Evolutionary conservation across 2,113 vertebrate species (phyloP), one percentile per base, ranked within the genome.

Genomic region (Tenrec ecaudatus): DNA sequence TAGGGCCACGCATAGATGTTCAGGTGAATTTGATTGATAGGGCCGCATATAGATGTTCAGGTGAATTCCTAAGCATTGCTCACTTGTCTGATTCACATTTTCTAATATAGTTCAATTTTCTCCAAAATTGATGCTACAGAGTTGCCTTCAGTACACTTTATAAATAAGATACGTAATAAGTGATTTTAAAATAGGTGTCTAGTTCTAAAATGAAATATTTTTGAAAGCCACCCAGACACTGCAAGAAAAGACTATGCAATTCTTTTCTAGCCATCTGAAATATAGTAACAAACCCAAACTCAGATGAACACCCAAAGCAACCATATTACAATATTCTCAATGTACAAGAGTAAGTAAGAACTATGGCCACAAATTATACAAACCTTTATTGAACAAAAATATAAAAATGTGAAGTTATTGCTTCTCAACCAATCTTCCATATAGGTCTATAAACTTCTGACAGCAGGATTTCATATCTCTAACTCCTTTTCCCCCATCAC

Each of bases 101-200:
- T 88, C 38, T 93, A 85, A 81, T 15, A 27, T 15, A 76, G 25
- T 86, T 66, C 58, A 76, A 31, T 57, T 95, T 95, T n/a, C 95
- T 75, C 77, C 38, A 81, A 84, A 78, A 73, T 62, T 86, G 15
- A 36, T 64, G 27, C 3, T 66, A 53, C 7, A 68, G 73, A 89
- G 17, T 5, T 77, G 5, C 23, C n/a, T 91, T 88, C 33, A 85
- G 79, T 47, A 62, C 64, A 87, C 90, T 82, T 89, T 43, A 12
- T 53, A 77, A 88, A 82, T 68, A 36, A 81, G 38, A 94, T 86
- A 57, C 62, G 14, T 83, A 53, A 86, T 19, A 31, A 12, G 6
- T 77, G 22, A 82, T 57, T 88, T 53, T 31, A 77, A 88, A 92
- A 60, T 71, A 23, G 31, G 73, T 73, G 47, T 79, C 27, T 60